Conservation (phyloP, 2,113 vertebrate genomes). For the Chloroceryle aenea region DNA sequence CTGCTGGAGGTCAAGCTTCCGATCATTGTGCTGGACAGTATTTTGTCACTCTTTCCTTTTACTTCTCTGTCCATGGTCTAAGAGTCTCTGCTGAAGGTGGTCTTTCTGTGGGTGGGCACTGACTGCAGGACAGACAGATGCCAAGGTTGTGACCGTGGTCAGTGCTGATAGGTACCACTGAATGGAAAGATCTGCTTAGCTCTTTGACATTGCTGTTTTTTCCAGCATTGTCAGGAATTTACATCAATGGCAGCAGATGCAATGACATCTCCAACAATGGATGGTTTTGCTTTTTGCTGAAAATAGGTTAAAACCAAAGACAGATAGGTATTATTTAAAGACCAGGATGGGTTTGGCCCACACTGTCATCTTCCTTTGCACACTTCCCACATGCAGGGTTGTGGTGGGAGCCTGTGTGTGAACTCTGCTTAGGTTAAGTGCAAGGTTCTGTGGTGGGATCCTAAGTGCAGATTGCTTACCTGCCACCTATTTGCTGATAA, state of each 20-base stretch:
- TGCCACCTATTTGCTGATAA: background rate
- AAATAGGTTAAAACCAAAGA: background rate
- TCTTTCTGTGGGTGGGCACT: background rate
- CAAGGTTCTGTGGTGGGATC: background rate
- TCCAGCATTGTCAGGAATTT: background rate
- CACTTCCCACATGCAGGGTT: rapidly evolving
- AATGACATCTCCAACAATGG: background rate
- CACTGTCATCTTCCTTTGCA: background rate
- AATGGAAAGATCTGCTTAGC: background rate
- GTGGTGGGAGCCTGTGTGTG: background rate
- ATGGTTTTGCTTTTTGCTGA: background rate
- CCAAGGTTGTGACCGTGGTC: background rate
- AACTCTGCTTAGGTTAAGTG: background rate
- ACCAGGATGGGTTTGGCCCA: background rate
- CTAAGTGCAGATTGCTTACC: background rate
- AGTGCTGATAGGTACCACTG: background rate
- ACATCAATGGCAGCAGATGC: background rate
- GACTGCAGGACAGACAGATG: background rate
- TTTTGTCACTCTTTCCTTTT: background rate
- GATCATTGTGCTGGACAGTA: background rate
- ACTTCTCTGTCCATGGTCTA: background rate
- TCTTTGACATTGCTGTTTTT: background rate
- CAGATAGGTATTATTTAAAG: background rate
- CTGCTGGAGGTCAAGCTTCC: background rate
- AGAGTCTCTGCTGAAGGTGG: background rate